A percentile compares a stretch with the other conserved stretches of the same genome.
These are phyloP conservation scores for Liolophura sinensis DNA, from an alignment of 1,140 invertebrate species.

Conservation along the genomic window DNA sequence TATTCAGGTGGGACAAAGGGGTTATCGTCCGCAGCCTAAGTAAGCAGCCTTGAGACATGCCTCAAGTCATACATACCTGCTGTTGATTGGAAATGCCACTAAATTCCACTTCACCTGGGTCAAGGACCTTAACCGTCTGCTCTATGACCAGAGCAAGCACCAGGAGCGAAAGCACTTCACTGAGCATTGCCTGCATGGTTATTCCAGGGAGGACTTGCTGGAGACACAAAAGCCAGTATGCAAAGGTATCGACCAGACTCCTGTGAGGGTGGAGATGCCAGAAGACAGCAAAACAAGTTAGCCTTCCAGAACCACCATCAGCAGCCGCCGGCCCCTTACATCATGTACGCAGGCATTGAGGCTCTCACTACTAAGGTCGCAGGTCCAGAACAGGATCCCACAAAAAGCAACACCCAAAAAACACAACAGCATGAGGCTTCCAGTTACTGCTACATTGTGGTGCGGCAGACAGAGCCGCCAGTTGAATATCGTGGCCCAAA, in stretches of 20 bases:
- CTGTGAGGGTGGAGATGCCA: too few relatives aligned
- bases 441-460: constrained; percentile 16
- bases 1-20: constrained; percentile 8
- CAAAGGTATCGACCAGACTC: constrained; percentile 2
- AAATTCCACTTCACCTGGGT: constrained; percentile 15
- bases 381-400: too few relatives aligned
- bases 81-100: too few relatives aligned
- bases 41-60: constrained; percentile 5
- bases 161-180: constrained; percentile 19
- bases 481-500: too few relatives aligned
- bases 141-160: constrained; percentile 10
- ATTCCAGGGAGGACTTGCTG: constrained; percentile 15
- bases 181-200: constrained; percentile 22
- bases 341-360: too few relatives aligned
- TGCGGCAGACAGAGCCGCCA: too few relatives aligned
- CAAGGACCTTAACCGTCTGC: constrained; percentile 14
- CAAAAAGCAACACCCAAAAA: too few relatives aligned
- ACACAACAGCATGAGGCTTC: constrained; percentile 1
- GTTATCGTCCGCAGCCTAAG: constrained; percentile 3
- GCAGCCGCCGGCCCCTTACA: too few relatives aligned
- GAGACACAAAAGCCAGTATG: constrained; percentile 24
- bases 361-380: too few relatives aligned
- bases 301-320: too few relatives aligned
- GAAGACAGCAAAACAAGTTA: too few relatives aligned
- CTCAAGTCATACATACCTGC: not conserved